phyloP scores from a whole-genome alignment of 2,888 invertebrate species.

The Nymphalis c-album region DNA sequence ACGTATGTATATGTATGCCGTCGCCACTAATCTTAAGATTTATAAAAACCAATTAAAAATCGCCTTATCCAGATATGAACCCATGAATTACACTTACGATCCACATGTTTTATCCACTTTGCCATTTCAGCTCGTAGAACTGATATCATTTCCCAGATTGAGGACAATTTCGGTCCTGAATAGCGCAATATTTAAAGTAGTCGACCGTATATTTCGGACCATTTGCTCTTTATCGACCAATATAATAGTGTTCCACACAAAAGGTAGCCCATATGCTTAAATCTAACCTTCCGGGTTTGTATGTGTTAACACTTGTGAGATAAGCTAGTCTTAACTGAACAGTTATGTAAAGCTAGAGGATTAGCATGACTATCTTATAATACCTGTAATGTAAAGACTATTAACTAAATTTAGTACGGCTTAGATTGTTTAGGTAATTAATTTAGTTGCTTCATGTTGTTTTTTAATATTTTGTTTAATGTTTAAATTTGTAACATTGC shows the following conservation, averaged over 20 bases:
- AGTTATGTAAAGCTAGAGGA: background rate
- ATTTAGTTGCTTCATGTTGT: too few species aligned
- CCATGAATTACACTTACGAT: too few species aligned
- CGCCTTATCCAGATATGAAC: too few species aligned
- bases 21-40: too few species aligned
- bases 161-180: background rate
- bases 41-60: too few species aligned
- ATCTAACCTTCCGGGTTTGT: slow-evolving; percentile 7
- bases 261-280: background rate
- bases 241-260: slow-evolving; percentile 1
- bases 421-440: too few species aligned
- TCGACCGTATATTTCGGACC: slow-evolving; percentile 7
- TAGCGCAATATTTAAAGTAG: slow-evolving; percentile 14
- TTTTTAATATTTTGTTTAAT: too few species aligned
- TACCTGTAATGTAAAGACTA: background rate
- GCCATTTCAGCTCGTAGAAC: background rate
- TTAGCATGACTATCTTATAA: background rate
- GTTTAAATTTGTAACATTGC: too few species aligned
- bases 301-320: slow-evolving; percentile 13
- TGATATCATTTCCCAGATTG: background rate
- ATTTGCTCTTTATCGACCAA: slow-evolving; percentile 18
- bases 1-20: too few species aligned
- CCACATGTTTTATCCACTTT: background rate
- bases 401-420: too few species aligned
- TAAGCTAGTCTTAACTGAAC: background rate